phyloP scores from a whole-genome alignment of 2,113 vertebrate species.

The Odocoileus virginianus region DNA sequence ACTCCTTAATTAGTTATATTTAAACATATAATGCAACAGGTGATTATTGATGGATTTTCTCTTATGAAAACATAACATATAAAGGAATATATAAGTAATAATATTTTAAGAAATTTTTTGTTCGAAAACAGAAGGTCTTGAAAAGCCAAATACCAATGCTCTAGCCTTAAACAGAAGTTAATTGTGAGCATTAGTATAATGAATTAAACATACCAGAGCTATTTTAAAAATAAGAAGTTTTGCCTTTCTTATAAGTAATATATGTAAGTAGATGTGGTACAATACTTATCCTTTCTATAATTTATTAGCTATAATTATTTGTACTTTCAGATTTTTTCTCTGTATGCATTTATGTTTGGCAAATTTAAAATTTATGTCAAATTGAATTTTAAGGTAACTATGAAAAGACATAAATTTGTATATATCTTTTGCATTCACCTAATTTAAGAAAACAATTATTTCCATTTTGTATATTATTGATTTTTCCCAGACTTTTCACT shows the following conservation, averaged over 20 bases:
- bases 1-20: background rate
- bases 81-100: background rate
- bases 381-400: background rate
- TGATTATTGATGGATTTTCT: background rate
- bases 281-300: background rate
- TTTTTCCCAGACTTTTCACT: background rate
- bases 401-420: background rate
- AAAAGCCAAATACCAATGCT: background rate
- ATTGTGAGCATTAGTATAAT: background rate
- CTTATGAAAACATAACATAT: background rate
- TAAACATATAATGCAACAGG: background rate
- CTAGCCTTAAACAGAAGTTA: background rate
- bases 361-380: conserved; percentile 23
- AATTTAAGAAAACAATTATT: background rate
- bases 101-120: background rate
- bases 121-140: background rate
- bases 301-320: background rate
- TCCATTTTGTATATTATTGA: background rate
- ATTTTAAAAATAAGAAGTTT: background rate
- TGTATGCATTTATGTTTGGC: background rate
- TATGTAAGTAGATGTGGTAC: background rate
- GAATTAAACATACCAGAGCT: background rate
- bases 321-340: background rate
- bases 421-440: background rate
- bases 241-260: background rate